phyloP scores from a whole-genome alignment of 2,797 vertebrate genomes.

The Spinus olivaceus region DNA sequence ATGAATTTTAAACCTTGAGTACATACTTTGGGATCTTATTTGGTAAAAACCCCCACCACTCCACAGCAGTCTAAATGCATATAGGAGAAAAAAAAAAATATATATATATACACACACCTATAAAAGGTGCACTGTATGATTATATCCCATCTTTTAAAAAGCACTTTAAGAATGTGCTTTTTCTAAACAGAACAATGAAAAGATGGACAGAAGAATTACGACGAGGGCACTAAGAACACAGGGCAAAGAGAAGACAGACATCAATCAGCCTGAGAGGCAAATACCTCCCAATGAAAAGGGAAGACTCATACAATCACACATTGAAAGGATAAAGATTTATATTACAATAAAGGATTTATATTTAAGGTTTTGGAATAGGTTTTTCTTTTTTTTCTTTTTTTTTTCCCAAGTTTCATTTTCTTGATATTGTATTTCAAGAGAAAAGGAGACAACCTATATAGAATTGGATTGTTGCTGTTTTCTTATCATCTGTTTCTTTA shows the following conservation, averaged over 20 bases:
- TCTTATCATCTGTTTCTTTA: slow-evolving; percentile 53
- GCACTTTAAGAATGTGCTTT: slow-evolving; percentile 29
- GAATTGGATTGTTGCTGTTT: slow-evolving; percentile 48
- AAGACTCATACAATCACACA: slow-evolving; percentile 21
- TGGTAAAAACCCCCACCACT: background rate
- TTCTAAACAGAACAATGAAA: slow-evolving; percentile 57
- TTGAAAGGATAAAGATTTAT: slow-evolving; percentile 64
- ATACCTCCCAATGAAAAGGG: slow-evolving; percentile 43
- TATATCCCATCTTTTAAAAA: slow-evolving; percentile 35
- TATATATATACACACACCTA: background rate
- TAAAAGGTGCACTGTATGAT: slow-evolving; percentile 1
- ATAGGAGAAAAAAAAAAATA: background rate
- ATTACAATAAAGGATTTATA: slow-evolving; percentile 65
- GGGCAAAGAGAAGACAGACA: slow-evolving; percentile 60
- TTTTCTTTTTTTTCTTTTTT: background rate
- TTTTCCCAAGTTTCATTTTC: slow-evolving; percentile 27
- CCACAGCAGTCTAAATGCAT: slow-evolving; percentile 22
- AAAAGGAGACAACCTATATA: slow-evolving; percentile 55
- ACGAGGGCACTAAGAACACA: background rate
- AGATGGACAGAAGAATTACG: slow-evolving; percentile 61
- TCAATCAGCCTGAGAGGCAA: slow-evolving; percentile 62
- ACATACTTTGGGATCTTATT: background rate
- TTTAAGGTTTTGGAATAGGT: slow-evolving; percentile 30
- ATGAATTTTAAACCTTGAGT: slow-evolving; percentile 29
- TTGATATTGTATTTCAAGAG: slow-evolving; percentile 54